Percentiles rank a stretch among this genome's conserved stretches.
Conservation (phyloP, 2,797 vertebrate species). For the Peromyscus nudipes region DNA sequence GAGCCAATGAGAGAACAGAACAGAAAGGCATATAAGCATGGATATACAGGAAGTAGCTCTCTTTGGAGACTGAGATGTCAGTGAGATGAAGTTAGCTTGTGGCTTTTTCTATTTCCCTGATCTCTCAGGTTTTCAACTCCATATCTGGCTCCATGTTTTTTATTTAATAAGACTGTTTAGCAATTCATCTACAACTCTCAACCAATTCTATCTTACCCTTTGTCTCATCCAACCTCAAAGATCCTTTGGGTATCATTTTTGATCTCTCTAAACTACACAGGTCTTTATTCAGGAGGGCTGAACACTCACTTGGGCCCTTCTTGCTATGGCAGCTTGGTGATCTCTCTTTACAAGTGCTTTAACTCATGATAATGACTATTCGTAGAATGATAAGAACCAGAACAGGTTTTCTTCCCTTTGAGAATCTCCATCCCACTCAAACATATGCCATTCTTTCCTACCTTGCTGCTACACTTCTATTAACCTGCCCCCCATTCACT, state of each 20-base stretch:
- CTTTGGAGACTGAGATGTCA: no score
- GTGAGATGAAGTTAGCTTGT: no score
- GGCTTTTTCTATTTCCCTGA: no score
- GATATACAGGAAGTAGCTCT: no score
- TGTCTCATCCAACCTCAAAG: neutral
- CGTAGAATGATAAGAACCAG: neutral
- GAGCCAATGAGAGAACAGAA: no score
- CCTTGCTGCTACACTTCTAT: neutral
- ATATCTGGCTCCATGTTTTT: no score
- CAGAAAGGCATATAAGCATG: no score
- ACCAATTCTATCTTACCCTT: conserved; percentile 5
- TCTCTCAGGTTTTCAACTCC: no score
- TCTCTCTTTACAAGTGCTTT: neutral
- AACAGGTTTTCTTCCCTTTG: neutral
- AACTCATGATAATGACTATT: neutral
- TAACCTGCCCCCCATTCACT: neutral
- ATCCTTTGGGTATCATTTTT: neutral
- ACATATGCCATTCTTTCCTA: neutral
- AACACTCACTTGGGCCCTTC: neutral
- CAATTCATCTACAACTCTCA: no score
- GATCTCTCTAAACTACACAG: neutral
- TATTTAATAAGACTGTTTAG: no score
- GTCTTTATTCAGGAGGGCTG: neutral
- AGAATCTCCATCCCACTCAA: neutral
- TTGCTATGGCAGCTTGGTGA: neutral